Conservation (phyloP, 2,888 invertebrate genomes). For the Clepsis dumicolana region DNA sequence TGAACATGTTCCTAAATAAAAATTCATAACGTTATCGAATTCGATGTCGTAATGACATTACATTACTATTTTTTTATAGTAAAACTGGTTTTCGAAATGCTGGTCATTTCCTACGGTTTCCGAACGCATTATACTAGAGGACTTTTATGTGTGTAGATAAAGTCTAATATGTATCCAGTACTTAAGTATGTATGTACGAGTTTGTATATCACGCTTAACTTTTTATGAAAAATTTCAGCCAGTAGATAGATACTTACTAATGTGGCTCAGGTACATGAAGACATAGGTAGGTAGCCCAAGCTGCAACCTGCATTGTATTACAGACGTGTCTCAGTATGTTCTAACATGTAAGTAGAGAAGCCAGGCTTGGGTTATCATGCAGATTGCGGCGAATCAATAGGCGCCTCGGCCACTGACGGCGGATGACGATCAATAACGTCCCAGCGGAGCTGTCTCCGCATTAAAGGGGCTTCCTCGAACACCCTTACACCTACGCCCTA, state of each 20-base stretch:
- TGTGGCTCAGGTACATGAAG: neutral
- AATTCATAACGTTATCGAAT: no score
- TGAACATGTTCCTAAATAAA: no score
- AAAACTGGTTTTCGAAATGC: no score
- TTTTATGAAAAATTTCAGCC: neutral
- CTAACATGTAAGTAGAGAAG: conserved; percentile 64
- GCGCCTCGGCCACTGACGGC: conserved; percentile 83
- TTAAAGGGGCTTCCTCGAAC: conserved; percentile 84
- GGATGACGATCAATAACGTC: conserved; percentile 85
- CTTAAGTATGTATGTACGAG: neutral
- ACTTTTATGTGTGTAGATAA: no score
- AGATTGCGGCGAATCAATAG: conserved; percentile 86
- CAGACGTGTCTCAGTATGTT: conserved; percentile 4
- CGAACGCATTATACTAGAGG: no score
- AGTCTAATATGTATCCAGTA: no score
- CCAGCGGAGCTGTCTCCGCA: conserved; percentile 84
- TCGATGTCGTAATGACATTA: no score
- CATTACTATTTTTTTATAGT: no score
- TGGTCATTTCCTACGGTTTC: no score
- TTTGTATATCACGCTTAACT: neutral
- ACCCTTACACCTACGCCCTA: conserved; percentile 82
- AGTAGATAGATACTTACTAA: neutral
- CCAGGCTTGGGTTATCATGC: conserved; percentile 83
- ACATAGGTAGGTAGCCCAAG: neutral
- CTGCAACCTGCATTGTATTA: neutral